Percentiles rank a stretch among this genome's conserved stretches.
phyloP scores from a whole-genome alignment of 2,888 invertebrate species.

The Bruchidius siliquastri region DNA sequence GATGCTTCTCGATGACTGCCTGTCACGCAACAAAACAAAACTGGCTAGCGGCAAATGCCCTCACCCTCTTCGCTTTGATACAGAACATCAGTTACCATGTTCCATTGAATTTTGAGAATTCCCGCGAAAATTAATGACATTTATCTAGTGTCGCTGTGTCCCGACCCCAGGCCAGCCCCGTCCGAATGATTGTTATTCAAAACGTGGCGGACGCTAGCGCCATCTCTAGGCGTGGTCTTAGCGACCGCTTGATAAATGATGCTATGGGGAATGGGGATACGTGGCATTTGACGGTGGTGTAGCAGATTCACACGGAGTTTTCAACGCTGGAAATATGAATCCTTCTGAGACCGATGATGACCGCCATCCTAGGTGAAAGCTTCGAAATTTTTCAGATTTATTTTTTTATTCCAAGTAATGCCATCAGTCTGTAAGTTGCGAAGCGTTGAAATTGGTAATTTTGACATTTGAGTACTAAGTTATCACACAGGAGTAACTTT shows the following conservation, averaged over 20 bases:
- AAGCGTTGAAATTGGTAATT: too few relatives aligned
- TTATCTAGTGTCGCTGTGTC: neutral
- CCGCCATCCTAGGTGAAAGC: too few relatives aligned
- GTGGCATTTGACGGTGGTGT: neutral
- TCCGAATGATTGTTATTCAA: constrained; percentile 18
- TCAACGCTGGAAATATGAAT: neutral
- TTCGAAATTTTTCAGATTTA: too few relatives aligned
- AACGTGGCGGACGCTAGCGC: constrained; percentile 8
- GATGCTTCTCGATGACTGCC: neutral
- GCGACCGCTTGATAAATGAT: constrained; percentile 19
- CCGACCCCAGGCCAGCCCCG: neutral
- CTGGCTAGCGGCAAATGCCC: neutral
- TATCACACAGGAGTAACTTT: too few relatives aligned
- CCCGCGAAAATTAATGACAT: neutral
- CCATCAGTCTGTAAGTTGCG: too few relatives aligned
- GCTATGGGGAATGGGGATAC: neutral
- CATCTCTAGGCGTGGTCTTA: constrained; percentile 14
- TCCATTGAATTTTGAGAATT: neutral
- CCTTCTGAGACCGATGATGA: neutral
- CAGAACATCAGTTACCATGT: constrained; percentile 11
- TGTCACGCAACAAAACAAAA: neutral
- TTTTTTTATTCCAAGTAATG: too few relatives aligned
- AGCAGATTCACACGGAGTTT: neutral
- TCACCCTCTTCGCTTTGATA: neutral
- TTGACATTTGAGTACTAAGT: too few relatives aligned